Base-by-base conservation (phyloP, 1,140 invertebrate species). In the Pomacea maculata region DNA sequence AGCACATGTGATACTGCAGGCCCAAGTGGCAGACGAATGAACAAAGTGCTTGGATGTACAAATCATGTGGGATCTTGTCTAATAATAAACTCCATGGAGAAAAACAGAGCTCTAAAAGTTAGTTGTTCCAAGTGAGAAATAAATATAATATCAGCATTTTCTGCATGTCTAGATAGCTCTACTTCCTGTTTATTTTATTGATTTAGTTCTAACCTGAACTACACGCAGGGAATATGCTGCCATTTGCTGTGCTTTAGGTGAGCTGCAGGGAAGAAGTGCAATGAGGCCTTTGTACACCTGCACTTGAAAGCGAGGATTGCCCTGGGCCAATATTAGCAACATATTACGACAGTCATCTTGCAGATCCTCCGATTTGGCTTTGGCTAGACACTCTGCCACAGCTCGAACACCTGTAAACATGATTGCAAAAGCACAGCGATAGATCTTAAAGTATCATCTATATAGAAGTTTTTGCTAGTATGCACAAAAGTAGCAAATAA, bases 271-370 rank as follows among this genome's bases (percentile, higher is more conserved):
- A 25, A 92, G 83, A 15, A 92, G 84, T 19, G 90, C 91, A 85
- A 92, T 92, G 4, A 92, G 86, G 12, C 90, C 91, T 82, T 92
- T 92, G 82, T 92, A 92, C 25, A 92, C 90, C 80, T 92, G 91
- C 29, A 83, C 83, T 77, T 91, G 84, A 86, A 90, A 92, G 79
- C 90, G 90, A n/a, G 90, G 89, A 80, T 92, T 92, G 55, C 91
- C 91, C 82, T 91, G 87, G n/a, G 90, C 90, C 78, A 92, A 82
- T 82, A 88, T 87, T 64, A 91, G 83, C 21, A 92, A 83, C 29
- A 92, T 80, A 80, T 88, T 88, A 75, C 87, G 84, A 65, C 90
- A 91, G 14, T 84, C 82, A 83, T 91, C 88, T 81, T 92, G 91
- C 45, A 91, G 91, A 79, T 89, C 88, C 65, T 92, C 91, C 10